phyloP scores from a whole-genome alignment of 2,888 invertebrate species.

The Sinotaia quadrata region DNA sequence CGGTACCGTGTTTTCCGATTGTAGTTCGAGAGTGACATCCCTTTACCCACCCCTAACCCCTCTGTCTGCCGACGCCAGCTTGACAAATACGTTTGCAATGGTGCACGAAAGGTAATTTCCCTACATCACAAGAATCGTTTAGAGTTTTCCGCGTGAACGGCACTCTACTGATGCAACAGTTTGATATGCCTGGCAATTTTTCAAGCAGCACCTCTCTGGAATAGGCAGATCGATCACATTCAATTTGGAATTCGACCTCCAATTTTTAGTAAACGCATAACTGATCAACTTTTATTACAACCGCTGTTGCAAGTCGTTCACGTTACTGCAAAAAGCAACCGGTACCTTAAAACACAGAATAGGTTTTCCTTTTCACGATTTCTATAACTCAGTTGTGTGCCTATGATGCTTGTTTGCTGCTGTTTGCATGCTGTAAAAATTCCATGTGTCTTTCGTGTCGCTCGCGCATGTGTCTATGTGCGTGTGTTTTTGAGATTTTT shows the following conservation, averaged over 20 bases:
- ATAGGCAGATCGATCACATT: slow-evolving; percentile 32
- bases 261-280: slow-evolving; percentile 37
- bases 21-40: slow-evolving; percentile 19
- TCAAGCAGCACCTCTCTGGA: slow-evolving; percentile 12
- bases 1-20: too few relatives aligned
- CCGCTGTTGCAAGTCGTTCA: too few relatives aligned
- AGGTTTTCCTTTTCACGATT: too few relatives aligned
- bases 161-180: slow-evolving; percentile 29
- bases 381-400: too few relatives aligned
- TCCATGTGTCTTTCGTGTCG: too few relatives aligned
- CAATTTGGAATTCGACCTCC: slow-evolving; percentile 36
- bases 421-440: too few relatives aligned
- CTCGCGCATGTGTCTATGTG: too few relatives aligned
- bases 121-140: slow-evolving; percentile 39
- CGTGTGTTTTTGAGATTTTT: too few relatives aligned
- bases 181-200: slow-evolving; percentile 26
- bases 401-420: too few relatives aligned
- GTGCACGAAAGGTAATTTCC: slow-evolving; percentile 36
- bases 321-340: too few relatives aligned
- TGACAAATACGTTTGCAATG: slow-evolving; percentile 37
- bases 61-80: slow-evolving; percentile 11
- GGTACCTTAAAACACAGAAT: too few relatives aligned
- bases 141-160: slow-evolving; percentile 31
- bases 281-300: slow-evolving; percentile 39
- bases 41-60: too few relatives aligned